Percentiles rank a stretch among this genome's conserved stretches.
phyloP scores from a whole-genome alignment of 2,797 vertebrate genomes.

The Gallinago solitaria region DNA sequence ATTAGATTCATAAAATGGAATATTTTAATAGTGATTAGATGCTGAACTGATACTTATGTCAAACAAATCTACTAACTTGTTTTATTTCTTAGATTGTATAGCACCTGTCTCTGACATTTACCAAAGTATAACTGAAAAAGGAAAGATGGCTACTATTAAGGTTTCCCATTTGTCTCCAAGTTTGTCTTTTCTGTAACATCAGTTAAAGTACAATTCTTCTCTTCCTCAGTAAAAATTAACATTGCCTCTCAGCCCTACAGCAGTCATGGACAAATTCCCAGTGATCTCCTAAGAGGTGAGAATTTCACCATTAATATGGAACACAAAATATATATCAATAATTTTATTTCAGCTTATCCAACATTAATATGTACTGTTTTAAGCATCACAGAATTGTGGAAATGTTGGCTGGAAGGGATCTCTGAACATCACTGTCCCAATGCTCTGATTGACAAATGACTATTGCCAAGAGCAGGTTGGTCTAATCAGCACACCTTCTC shows the following conservation, averaged over 20 bases:
- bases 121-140: not conserved
- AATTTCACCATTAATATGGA: not conserved
- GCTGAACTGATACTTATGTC: not conserved
- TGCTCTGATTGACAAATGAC: not conserved
- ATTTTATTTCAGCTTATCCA: not conserved
- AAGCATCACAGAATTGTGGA: not conserved
- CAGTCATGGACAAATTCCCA: not conserved
- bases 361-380: not conserved
- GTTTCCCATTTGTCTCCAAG: not conserved
- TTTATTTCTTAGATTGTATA: not conserved
- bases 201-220: not conserved
- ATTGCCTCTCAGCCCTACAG: not conserved
- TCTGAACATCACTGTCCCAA: not conserved
- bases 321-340: not conserved
- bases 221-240: not conserved
- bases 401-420: not conserved
- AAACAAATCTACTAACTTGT: not conserved
- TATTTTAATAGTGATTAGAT: not conserved
- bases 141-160: not conserved
- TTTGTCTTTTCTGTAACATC: not conserved
- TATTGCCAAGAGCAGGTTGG: rapidly evolving
- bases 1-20: not conserved
- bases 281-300: not conserved
- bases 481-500: not conserved
- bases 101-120: not conserved